Evolutionary conservation across 2,888 invertebrate species (phyloP), one percentile per base, ranked within the genome.

Genomic region (Heliconius ethilla): DNA sequence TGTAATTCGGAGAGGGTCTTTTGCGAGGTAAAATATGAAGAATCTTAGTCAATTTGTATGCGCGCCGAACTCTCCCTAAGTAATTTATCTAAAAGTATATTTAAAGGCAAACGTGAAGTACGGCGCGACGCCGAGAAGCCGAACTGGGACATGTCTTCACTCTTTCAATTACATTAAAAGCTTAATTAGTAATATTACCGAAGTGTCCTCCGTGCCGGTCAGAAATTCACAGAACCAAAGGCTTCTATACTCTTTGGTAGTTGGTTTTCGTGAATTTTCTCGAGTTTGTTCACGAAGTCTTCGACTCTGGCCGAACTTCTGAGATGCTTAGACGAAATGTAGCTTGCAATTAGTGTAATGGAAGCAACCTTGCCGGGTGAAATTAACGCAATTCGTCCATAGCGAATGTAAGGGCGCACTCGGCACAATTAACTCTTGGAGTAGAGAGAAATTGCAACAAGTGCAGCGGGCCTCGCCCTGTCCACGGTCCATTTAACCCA

Each of bases 121-220:
- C 83, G 85, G 84, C 82, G 84, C 82, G 84, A 88, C 85, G 84
- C 75, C 86, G 86, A 85, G 86, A 76, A 62, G 88, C 88, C 87
- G 86, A 89, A 89, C 89, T 87, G 86, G 88, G 89, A 91, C 89
- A 89, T 90, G 90, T 92, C 92, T 90, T 90, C 87, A 89, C 89
- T 91, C 88, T 90, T 92, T 91, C 91, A 93, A 94, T 94, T 94
- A 93, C 91, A 91, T 93, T 93, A 93, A 93, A 91, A 93, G 92
- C 92, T 92, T 92, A 93, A 93, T 94, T 93, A 93, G 90, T 90
- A 90, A 92, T 92, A 93, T 93, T 92, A 92, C 89, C 88, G 84
- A 90, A 91, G 89, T 90, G 88, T 90, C 90, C 88, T 90, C 89
- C 89, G 89, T 90, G 88, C 89, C 88, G 81, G 79, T 80, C 80